These are phyloP conservation scores for Syngnathus acus DNA, from an alignment of 2,797 vertebrate genomes.

Conservation along the genomic window DNA sequence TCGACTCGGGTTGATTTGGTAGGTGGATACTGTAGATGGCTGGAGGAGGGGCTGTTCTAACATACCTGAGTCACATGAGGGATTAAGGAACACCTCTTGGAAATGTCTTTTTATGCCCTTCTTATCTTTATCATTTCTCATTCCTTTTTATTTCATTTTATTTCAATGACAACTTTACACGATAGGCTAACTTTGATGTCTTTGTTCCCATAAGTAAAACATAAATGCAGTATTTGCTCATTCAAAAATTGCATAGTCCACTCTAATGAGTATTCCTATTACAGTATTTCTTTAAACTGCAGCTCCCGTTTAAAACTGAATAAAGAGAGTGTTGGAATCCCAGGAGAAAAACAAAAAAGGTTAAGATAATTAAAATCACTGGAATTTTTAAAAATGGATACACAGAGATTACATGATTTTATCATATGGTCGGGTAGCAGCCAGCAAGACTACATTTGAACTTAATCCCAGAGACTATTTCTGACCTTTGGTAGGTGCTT, in stretches of 20 bases:
- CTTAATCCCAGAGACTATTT: too few species aligned
- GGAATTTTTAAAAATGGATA: too few species aligned
- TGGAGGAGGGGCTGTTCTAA: background rate
- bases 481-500: too few species aligned
- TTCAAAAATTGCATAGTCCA: background rate
- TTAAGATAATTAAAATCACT: too few species aligned
- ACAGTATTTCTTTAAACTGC: too few species aligned
- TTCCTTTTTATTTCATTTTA: background rate
- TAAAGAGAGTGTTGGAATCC: too few species aligned
- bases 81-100: background rate
- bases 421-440: too few species aligned
- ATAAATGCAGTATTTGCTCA: background rate
- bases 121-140: background rate
- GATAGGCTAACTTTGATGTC: background rate
- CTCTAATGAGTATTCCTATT: background rate
- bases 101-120: background rate
- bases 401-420: too few species aligned
- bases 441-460: too few species aligned
- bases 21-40: background rate
- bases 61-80: conserved; percentile 1
- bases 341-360: too few species aligned
- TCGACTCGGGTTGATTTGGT: background rate
- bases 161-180: background rate
- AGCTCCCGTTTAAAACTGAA: too few species aligned
- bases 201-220: background rate